Percentiles rank a stretch among this genome's conserved stretches.
Conservation (phyloP, 1,140 invertebrate species). For the Drosophila carrolli region DNA sequence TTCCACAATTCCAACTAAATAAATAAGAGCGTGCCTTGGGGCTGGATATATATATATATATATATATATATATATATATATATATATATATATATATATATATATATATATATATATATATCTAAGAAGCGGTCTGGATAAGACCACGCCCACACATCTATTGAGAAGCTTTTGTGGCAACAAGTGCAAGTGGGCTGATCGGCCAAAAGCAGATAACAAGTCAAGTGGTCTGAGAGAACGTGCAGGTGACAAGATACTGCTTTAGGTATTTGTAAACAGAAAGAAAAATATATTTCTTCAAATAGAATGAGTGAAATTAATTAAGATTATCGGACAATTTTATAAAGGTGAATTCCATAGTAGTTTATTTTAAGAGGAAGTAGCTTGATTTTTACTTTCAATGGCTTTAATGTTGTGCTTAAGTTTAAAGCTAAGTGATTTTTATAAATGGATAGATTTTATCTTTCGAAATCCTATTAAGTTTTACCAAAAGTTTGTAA, state of each 20-base stretch:
- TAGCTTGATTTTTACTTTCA: too few species aligned
- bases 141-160: conserved; percentile 15
- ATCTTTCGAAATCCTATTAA: too few species aligned
- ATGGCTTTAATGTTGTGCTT: too few species aligned
- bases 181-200: conserved; percentile 78
- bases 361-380: too few species aligned
- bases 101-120: background rate
- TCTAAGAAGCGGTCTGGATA: conserved; percentile 2
- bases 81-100: background rate
- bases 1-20: conserved; percentile 53
- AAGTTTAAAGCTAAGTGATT: too few species aligned
- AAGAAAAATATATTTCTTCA: background rate
- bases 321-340: too few species aligned
- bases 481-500: too few species aligned
- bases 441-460: too few species aligned
- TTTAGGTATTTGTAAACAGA: background rate
- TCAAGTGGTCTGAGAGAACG: conserved; percentile 60
- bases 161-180: conserved; percentile 59
- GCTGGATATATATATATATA: background rate
- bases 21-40: conserved; percentile 49
- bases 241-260: conserved; percentile 37
- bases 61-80: background rate
- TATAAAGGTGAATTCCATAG: too few species aligned
- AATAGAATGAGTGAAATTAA: too few species aligned
- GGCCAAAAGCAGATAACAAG: conserved; percentile 77